Conservation (phyloP, 1,140 invertebrate genomes). For the Papilio machaon region DNA sequence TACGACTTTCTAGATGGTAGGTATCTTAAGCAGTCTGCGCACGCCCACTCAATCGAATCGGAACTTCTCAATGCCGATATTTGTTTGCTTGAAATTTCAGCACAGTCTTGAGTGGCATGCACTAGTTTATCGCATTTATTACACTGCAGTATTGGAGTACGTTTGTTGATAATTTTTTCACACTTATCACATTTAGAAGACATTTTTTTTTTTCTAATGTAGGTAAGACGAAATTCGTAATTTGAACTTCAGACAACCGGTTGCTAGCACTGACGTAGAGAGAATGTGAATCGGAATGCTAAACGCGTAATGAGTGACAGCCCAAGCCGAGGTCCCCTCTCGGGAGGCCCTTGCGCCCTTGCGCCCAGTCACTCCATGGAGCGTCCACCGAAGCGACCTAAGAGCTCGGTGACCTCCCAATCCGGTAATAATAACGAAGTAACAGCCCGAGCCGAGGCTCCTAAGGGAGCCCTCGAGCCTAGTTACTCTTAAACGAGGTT, state of each 20-base stretch:
- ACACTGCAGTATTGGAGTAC: slow-evolving; percentile 28
- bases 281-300: too few species aligned
- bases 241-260: not conserved
- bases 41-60: slow-evolving; percentile 38
- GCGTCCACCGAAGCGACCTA: too few species aligned
- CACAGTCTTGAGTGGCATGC: slow-evolving; percentile 37
- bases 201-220: slow-evolving; percentile 28
- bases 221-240: not conserved
- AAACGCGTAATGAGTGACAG: too few species aligned
- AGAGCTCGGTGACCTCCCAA: too few species aligned
- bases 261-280: not conserved
- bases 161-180: slow-evolving; percentile 39
- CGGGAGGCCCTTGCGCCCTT: too few species aligned
- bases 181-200: slow-evolving; percentile 43
- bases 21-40: slow-evolving; percentile 31
- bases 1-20: slow-evolving; percentile 10
- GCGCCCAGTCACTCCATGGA: too few species aligned
- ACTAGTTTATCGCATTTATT: slow-evolving; percentile 41
- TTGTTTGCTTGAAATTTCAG: slow-evolving; percentile 41
- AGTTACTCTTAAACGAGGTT: too few species aligned
- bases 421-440: too few species aligned
- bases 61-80: slow-evolving; percentile 36
- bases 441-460: too few species aligned
- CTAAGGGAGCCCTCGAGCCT: too few species aligned
- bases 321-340: too few species aligned